Percentiles rank a stretch among this genome's conserved stretches.
Evolutionary conservation across 2,888 invertebrate species (phyloP).

Genomic region (Alviniconcha strummeri): DNA sequence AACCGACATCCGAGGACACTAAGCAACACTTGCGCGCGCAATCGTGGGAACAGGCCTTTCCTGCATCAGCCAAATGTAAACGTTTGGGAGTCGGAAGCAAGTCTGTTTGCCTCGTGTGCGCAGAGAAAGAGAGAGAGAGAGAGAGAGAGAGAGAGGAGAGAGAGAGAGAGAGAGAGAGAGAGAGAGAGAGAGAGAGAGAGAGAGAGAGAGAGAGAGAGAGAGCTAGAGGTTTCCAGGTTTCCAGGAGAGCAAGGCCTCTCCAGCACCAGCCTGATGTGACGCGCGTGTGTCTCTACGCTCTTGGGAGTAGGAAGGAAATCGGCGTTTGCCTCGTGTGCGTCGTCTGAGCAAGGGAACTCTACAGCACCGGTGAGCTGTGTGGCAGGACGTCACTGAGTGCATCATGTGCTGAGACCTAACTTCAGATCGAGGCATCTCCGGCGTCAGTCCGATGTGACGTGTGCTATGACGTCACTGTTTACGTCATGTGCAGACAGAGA

Average conservation of each 20-base stretch:
- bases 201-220: neutral
- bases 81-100: neutral
- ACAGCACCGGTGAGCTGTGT: neutral
- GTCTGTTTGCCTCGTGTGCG: neutral
- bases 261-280: too few species aligned
- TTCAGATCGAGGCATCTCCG: too few species aligned
- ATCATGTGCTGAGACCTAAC: too few species aligned
- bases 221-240: neutral
- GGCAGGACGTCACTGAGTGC: too few species aligned
- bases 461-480: too few species aligned
- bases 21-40: too few species aligned
- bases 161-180: neutral
- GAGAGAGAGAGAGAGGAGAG: neutral
- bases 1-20: neutral
- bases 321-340: too few species aligned
- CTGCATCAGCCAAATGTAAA: neutral
- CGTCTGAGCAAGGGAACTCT: neutral
- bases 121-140: slow-evolving; percentile 6
- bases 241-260: too few species aligned
- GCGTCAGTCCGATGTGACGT: too few species aligned
- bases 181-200: slow-evolving; percentile 2
- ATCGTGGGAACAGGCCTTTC: neutral
- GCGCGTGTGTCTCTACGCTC: too few species aligned
- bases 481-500: too few species aligned
- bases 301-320: too few species aligned